These are phyloP conservation scores for Thaumatotibia leucotreta DNA, from an alignment of 1,140 invertebrate genomes.

Conservation along the genomic window DNA sequence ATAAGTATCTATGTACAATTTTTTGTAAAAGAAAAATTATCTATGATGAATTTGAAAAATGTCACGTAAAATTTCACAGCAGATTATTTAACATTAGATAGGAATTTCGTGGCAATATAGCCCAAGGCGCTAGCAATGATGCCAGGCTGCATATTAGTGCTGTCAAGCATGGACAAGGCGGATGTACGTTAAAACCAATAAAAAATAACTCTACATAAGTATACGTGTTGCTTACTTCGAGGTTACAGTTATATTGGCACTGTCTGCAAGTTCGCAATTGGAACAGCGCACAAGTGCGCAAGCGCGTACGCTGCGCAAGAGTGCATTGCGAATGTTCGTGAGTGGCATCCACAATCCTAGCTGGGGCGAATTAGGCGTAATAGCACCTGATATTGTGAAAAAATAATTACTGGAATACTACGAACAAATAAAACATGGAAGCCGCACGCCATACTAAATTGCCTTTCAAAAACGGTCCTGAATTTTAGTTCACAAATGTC, in stretches of 20 bases:
- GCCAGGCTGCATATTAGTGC: neutral
- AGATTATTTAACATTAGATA: neutral
- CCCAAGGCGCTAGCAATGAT: neutral
- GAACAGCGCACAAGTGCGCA: neutral
- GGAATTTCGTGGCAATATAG: neutral
- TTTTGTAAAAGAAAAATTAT: no score
- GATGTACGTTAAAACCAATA: neutral
- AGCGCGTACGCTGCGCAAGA: constrained; percentile 1
- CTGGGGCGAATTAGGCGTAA: neutral
- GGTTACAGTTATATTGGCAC: no score
- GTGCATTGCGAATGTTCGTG: neutral
- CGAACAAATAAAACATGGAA: no score
- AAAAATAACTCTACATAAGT: no score
- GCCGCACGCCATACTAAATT: no score
- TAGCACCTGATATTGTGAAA: neutral
- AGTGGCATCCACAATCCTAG: neutral
- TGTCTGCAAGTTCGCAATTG: no score
- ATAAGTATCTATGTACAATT: no score
- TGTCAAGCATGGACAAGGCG: neutral
- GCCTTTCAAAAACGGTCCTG: no score
- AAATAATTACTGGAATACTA: neutral
- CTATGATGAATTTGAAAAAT: no score
- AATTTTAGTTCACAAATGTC: no score
- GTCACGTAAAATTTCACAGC: neutral
- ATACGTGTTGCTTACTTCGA: no score